phyloP scores from a whole-genome alignment of 2,113 vertebrate genomes.

The Pimephales promelas region DNA sequence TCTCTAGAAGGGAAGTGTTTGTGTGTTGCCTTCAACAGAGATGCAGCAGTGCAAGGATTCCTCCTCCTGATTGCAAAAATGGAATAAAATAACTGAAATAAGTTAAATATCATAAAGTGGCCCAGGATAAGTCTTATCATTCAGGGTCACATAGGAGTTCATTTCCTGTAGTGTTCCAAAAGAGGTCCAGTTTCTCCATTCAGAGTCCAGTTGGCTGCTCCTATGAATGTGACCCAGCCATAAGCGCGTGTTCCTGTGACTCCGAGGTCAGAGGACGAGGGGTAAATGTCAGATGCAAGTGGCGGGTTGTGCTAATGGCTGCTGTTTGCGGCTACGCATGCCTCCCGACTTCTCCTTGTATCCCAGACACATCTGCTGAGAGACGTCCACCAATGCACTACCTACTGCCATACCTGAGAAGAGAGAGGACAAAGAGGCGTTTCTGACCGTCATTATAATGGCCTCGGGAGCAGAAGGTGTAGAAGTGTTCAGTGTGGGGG shows the following conservation, averaged over 20 bases:
- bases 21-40: conserved; percentile 44
- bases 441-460: neutral
- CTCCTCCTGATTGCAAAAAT: conserved; percentile 57
- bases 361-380: conserved; percentile 59
- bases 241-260: conserved; percentile 20
- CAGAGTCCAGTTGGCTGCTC: conserved; percentile 28
- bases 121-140: conserved; percentile 40
- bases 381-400: conserved; percentile 52
- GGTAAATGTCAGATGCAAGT: conserved; percentile 39
- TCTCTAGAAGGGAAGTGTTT: neutral
- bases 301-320: conserved; percentile 48
- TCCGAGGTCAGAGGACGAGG: conserved; percentile 40
- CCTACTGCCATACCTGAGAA: conserved; percentile 46
- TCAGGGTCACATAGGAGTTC: conserved; percentile 25
- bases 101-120: conserved; percentile 59
- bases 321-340: conserved; percentile 55
- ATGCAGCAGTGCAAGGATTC: conserved; percentile 56
- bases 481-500: neutral
- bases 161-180: conserved; percentile 25
- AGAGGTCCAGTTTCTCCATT: conserved; percentile 47
- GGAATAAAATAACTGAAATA: conserved; percentile 54
- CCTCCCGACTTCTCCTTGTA: conserved; percentile 59
- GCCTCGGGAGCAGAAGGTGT: neutral
- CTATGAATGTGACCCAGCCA: conserved; percentile 16
- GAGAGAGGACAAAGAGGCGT: conserved; percentile 26